Base-by-base conservation (phyloP, 2,888 invertebrate species). In the Rhyacophila evoluta region DNA sequence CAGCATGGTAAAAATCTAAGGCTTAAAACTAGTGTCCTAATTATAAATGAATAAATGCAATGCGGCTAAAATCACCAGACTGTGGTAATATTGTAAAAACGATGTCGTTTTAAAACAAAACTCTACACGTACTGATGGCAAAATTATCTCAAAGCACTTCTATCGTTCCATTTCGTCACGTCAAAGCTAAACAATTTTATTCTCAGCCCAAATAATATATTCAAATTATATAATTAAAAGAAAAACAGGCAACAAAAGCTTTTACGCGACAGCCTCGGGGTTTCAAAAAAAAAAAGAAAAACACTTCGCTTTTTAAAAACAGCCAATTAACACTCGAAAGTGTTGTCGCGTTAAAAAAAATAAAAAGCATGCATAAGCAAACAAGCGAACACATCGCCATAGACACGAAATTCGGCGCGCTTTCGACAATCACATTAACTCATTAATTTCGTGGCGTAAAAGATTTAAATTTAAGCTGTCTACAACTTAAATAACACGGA, bases 271-370 rank as follows among this genome's bases (percentile, higher is more conserved):
- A 67, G 77, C 80, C 80, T 69, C 76, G 25, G 25, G 19, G 73
- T 75, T 80, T 78, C 41, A 29, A 11, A 37, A 33, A 71, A 75
- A 69, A 77, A 77, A 69, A 72, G 73, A 25, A 55, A 55, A 55
- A 55, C 55, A 55, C 55, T 55, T 55, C 67, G 77, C 68, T 79
- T 79, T 79, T 79, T 77, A 39, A 77, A 81, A 79, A 70, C 79
- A 79, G 77, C 79, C 81, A 81, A 81, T 81, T 81, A 81, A 81
- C 81, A 74, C 81, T 68, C 75, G 67, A 70, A 79, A 81, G 81
- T 81, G 81, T 81, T 81, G 81, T 77, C 79, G 81, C 75, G 75
- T 81, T 75, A 74, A 76, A 71, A 78, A 78, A 80, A 77, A 39
- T 19, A 69, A 72, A 77, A 77, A 73, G 72, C 72, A 37, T 72